phyloP scores from a whole-genome alignment of 2,888 invertebrate genomes.

The Gymnosoma rotundatum region DNA sequence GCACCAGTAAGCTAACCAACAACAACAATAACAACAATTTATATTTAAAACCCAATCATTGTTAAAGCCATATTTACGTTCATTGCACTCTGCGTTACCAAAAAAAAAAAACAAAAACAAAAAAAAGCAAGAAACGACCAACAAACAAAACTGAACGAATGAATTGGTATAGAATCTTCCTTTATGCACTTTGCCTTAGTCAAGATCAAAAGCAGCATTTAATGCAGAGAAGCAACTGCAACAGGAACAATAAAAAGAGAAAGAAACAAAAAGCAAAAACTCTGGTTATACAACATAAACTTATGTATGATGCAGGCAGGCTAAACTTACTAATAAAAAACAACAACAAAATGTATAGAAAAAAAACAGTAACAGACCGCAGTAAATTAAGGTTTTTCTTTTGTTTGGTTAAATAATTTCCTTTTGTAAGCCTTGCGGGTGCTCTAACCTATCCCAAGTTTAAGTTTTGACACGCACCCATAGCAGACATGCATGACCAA shows the following conservation, averaged over 20 bases:
- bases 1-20: conserved; percentile 40
- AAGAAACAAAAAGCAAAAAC: conserved; percentile 35
- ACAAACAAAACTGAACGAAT: conserved; percentile 10
- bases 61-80: conserved; percentile 62
- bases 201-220: conserved; percentile 38
- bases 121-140: neutral
- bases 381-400: conserved; percentile 68
- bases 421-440: conserved; percentile 75
- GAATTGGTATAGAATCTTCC: conserved; percentile 61
- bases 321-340: conserved; percentile 12
- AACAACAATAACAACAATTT: conserved; percentile 39
- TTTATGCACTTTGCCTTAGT: conserved; percentile 48
- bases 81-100: conserved; percentile 69
- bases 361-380: conserved; percentile 41
- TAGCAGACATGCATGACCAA: conserved; percentile 70
- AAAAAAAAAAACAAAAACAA: neutral
- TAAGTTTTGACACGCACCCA: conserved; percentile 79
- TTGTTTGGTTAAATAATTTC: conserved; percentile 68
- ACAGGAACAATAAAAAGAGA: neutral
- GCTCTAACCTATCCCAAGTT: conserved; percentile 81
- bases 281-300: conserved; percentile 60
- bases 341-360: neutral
- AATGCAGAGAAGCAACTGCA: conserved; percentile 23
- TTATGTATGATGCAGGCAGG: conserved; percentile 37
- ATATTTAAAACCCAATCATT: conserved; percentile 55